A percentile compares a stretch with the other conserved stretches of the same genome.
Evolutionary conservation across 2,888 invertebrate genomes (phyloP).

Genomic region (Eurois occulta): DNA sequence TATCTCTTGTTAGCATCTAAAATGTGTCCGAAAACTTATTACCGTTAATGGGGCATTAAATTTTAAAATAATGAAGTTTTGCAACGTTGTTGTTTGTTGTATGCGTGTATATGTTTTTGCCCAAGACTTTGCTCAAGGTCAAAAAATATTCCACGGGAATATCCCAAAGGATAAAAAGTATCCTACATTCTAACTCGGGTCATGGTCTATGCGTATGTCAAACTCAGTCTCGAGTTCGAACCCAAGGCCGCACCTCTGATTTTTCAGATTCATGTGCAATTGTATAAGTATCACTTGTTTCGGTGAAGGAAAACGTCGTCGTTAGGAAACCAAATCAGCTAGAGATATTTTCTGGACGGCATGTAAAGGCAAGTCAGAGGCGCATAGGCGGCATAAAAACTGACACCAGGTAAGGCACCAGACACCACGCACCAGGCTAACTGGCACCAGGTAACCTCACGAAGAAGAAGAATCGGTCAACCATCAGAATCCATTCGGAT

Average conservation of each 20-base stretch:
- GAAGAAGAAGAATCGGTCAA: neutral
- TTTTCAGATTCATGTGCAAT: neutral
- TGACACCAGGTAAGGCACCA: neutral
- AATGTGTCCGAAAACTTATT: constrained; percentile 35
- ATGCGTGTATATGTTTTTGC: constrained; percentile 1
- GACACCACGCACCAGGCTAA: no score
- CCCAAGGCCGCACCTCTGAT: neutral
- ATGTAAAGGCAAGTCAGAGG: neutral
- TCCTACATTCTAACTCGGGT: neutral
- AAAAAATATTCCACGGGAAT: neutral
- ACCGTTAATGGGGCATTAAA: constrained; percentile 41
- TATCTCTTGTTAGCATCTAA: constrained; percentile 37
- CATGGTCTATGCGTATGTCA: neutral
- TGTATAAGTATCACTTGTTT: neutral
- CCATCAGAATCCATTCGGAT: neutral
- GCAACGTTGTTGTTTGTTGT: constrained; percentile 29
- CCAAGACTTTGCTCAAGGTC: neutral
- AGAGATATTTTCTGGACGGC: neutral
- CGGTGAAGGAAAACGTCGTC: neutral
- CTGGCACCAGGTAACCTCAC: no score
- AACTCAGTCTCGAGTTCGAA: neutral
- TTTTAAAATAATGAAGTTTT: constrained; percentile 18
- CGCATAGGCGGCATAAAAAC: neutral
- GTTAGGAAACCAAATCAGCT: neutral
- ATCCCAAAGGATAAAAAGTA: neutral